A percentile compares a stretch with the other conserved stretches of the same genome.
These are phyloP conservation scores for Teinopalpus imperialis DNA, from an alignment of 2,888 invertebrate species.

Conservation along the genomic window DNA sequence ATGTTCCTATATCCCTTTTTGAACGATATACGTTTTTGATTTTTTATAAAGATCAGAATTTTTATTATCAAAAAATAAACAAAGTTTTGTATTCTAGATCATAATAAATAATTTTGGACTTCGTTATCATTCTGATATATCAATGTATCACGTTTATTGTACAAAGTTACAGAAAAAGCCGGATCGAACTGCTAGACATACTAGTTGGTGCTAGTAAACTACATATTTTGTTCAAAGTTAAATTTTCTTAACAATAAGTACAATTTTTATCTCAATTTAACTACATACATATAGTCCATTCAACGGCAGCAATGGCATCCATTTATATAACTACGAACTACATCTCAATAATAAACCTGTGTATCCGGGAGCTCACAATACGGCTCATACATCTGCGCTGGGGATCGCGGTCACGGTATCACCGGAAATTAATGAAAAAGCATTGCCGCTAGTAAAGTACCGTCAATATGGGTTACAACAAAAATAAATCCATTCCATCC, in stretches of 20 bases:
- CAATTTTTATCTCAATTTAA: not conserved
- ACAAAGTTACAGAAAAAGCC: too few relatives aligned
- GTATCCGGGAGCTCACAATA: constrained; percentile 11
- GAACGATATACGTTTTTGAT: too few relatives aligned
- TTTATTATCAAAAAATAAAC: too few relatives aligned
- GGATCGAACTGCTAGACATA: too few relatives aligned
- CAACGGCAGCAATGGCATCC: not conserved
- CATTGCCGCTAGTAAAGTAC: not conserved
- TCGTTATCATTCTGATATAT: too few relatives aligned
- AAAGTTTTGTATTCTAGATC: too few relatives aligned
- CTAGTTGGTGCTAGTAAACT: too few relatives aligned
- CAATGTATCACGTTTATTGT: too few relatives aligned
- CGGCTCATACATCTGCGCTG: constrained; percentile 9
- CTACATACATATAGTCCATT: not conserved
- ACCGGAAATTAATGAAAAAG: constrained; percentile 18
- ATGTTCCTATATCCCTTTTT: too few relatives aligned
- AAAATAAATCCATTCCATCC: not conserved
- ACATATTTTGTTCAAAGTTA: too few relatives aligned
- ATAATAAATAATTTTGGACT: too few relatives aligned
- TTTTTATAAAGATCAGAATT: too few relatives aligned
- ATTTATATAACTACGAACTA: constrained; percentile 13
- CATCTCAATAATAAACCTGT: constrained; percentile 10
- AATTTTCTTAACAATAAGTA: not conserved
- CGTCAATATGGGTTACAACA: not conserved
- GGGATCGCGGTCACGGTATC: constrained; percentile 7